A percentile compares a stretch with the other conserved stretches of the same genome.
Evolutionary conservation across 2,797 vertebrate genomes (phyloP).

Genomic region (Takifugu ocellatus): DNA sequence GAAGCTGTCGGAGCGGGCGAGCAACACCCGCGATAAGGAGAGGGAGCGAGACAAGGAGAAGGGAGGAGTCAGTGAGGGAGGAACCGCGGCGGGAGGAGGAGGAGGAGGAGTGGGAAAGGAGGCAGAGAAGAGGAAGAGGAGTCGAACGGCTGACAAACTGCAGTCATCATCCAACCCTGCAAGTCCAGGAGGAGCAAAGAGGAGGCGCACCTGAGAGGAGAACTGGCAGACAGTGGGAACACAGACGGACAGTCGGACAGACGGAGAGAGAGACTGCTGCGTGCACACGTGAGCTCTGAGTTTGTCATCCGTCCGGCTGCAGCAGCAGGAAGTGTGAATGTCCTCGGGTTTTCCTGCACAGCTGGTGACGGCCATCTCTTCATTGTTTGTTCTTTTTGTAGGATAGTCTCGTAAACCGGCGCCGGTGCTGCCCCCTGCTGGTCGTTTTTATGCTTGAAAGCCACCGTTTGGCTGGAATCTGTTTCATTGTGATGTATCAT

Average conservation of each 20-base stretch:
- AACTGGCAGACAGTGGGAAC: neutral
- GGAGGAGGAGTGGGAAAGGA: conserved; percentile 52
- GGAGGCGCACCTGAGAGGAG: conserved; percentile 56
- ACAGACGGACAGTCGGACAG: neutral
- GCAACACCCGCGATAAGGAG: conserved; percentile 58
- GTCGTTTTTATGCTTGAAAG: neutral
- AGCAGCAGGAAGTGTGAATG: too few relatives aligned
- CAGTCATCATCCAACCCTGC: conserved; percentile 64
- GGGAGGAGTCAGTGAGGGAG: conserved; percentile 27
- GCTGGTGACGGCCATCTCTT: neutral
- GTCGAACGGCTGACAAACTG: conserved; percentile 55
- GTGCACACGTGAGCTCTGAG: too few relatives aligned
- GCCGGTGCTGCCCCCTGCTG: neutral
- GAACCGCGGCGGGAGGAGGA: conserved; percentile 52
- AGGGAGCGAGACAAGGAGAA: conserved; percentile 56
- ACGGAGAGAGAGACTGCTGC: neutral
- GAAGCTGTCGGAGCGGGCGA: conserved; percentile 59
- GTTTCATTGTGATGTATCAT: too few relatives aligned
- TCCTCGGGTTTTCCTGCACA: too few relatives aligned
- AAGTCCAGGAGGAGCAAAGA: conserved; percentile 64
- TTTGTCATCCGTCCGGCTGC: too few relatives aligned
- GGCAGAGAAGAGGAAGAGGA: conserved; percentile 63
- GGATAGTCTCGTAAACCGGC: neutral
- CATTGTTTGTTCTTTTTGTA: neutral
- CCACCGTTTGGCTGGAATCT: neutral